These are phyloP conservation scores for Calyptommatus sinebrachiatus DNA, from an alignment of 2,113 vertebrate species.

Conservation along the genomic window DNA sequence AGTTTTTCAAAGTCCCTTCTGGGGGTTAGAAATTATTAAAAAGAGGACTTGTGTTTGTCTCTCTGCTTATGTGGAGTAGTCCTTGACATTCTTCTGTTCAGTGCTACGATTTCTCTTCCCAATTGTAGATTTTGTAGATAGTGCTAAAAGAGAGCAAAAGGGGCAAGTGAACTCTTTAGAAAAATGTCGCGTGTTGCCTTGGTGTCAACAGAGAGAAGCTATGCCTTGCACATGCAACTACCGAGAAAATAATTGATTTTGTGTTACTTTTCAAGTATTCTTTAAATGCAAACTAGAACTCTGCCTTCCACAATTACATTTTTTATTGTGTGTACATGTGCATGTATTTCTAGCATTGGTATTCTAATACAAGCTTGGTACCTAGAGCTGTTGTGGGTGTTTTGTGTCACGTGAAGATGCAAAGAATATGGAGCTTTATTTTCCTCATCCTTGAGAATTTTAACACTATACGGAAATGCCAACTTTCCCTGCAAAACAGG, in stretches of 20 bases:
- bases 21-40: constrained; percentile 34
- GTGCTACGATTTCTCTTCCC: constrained; percentile 21
- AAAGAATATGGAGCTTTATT: constrained; percentile 15
- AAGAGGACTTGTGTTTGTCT: constrained; percentile 18
- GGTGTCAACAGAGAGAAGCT: not conserved
- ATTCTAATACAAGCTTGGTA: not conserved
- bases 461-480: constrained; percentile 34
- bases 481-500: constrained; percentile 27
- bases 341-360: not conserved
- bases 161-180: constrained; percentile 9
- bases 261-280: not conserved
- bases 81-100: constrained; percentile 5
- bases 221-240: not conserved
- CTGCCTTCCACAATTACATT: not conserved
- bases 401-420: constrained; percentile 17
- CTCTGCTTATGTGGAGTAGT: constrained; percentile 35
- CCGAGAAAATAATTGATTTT: not conserved
- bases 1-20: constrained; percentile 15
- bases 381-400: not conserved
- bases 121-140: not conserved
- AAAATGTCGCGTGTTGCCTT: not conserved
- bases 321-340: not conserved
- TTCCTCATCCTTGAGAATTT: constrained; percentile 35
- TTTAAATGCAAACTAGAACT: not conserved
- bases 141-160: not conserved